phyloP scores from a whole-genome alignment of 1,140 invertebrate genomes.

The Trichonephila inaurata region DNA sequence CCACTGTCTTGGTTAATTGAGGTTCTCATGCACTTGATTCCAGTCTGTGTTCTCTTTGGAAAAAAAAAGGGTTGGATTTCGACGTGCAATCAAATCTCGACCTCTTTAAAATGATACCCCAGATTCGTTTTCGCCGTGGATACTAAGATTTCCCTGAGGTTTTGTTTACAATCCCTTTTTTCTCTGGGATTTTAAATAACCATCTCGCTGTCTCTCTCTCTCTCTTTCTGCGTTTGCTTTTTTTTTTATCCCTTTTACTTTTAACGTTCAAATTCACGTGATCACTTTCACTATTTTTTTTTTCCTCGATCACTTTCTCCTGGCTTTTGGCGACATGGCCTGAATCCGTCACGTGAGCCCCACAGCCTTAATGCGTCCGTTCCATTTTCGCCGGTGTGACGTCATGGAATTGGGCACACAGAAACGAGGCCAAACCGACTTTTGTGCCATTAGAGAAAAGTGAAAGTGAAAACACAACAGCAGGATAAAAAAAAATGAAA shows the following conservation, averaged over 20 bases:
- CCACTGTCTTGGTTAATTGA: not conserved
- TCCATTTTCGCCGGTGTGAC: constrained; percentile 66
- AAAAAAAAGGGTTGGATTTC: not conserved
- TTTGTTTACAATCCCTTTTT: not conserved
- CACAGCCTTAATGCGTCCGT: constrained; percentile 58
- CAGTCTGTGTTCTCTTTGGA: not conserved
- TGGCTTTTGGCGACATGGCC: constrained; percentile 63
- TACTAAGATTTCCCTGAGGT: not conserved
- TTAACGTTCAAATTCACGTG: constrained; percentile 4
- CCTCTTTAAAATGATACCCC: constrained; percentile 1
- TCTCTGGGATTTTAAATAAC: not conserved
- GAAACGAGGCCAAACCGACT: constrained; percentile 39
- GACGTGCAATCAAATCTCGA: constrained; percentile 1
- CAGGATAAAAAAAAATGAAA: constrained; percentile 3
- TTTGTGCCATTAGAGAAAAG: constrained; percentile 25
- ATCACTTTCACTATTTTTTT: constrained; percentile 8
- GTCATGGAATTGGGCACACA: constrained; percentile 66
- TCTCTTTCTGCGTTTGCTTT: not conserved
- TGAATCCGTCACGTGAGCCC: constrained; percentile 30
- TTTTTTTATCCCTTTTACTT: constrained; percentile 1
- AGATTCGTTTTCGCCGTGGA: not conserved
- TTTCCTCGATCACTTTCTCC: constrained; percentile 32
- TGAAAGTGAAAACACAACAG: not conserved
- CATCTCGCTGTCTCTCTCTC: not conserved
- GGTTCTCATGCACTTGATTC: constrained; percentile 35